Conservation (phyloP, 2,888 invertebrate genomes). For the Perizoma affinitatum region DNA sequence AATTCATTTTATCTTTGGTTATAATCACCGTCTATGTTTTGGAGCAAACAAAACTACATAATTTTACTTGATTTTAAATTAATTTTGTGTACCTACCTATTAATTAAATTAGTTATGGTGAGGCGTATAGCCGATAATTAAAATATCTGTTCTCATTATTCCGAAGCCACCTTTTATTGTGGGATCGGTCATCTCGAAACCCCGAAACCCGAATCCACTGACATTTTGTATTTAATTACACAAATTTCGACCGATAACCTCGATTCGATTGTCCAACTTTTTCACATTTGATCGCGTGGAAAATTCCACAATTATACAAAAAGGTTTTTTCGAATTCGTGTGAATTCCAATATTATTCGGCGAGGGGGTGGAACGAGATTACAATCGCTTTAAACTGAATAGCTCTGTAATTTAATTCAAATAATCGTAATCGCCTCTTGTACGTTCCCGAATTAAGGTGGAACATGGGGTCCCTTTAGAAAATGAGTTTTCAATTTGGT, state of each 20-base stretch:
- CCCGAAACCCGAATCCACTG: constrained; percentile 39
- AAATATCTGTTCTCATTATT: constrained; percentile 12
- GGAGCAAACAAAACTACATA: too few species aligned
- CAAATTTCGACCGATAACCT: constrained; percentile 50
- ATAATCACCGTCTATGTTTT: too few species aligned
- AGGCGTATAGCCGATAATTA: neutral
- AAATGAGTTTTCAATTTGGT: constrained; percentile 25
- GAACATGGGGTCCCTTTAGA: constrained; percentile 7
- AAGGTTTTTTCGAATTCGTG: constrained; percentile 53
- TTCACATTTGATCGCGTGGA: constrained; percentile 50
- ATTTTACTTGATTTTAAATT: too few species aligned
- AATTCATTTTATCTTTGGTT: too few species aligned
- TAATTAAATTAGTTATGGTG: too few species aligned
- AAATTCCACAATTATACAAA: constrained; percentile 59
- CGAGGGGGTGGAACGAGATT: constrained; percentile 34
- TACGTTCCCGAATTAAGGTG: constrained; percentile 30
- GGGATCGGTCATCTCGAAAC: constrained; percentile 36
- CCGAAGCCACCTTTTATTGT: constrained; percentile 32
- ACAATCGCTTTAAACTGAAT: constrained; percentile 37
- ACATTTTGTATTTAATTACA: constrained; percentile 57
- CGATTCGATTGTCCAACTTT: constrained; percentile 50
- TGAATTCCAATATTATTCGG: constrained; percentile 46
- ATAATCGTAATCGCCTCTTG: constrained; percentile 38
- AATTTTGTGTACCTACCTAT: too few species aligned
- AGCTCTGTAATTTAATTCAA: constrained; percentile 35